Conservation (phyloP, 2,113 vertebrate species). For the Cyanoderma ruficeps region DNA sequence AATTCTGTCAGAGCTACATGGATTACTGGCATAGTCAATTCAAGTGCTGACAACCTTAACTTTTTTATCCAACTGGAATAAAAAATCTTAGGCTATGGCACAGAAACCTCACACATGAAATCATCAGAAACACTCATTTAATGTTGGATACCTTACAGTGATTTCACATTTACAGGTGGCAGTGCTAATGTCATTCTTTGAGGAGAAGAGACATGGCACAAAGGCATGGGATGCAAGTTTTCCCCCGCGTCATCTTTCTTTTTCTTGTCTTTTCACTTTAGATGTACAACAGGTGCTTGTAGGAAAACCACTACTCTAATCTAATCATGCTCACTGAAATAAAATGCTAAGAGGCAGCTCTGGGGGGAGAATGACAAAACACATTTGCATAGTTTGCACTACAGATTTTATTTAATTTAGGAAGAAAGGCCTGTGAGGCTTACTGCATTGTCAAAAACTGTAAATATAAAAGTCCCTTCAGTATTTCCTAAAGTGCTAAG, state of each 20-base stretch:
- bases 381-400: conserved; percentile 35
- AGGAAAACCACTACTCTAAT: conserved; percentile 13
- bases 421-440: conserved; percentile 19
- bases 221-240: neutral
- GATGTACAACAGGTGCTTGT: neutral
- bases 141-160: neutral
- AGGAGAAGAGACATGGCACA: neutral
- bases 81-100: neutral
- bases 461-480: conserved; percentile 37
- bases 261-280: neutral
- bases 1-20: neutral
- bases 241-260: rapidly evolving
- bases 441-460: neutral
- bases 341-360: conserved; percentile 46
- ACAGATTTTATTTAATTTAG: conserved; percentile 57
- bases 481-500: conserved; percentile 42
- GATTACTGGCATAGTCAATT: neutral
- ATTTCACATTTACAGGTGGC: neutral
- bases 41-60: neutral
- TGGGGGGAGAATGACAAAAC: conserved; percentile 42
- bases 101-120: neutral
- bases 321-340: conserved; percentile 4
- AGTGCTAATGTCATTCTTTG: neutral
- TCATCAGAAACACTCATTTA: neutral
- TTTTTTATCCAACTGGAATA: neutral